These are phyloP conservation scores for Acanthopagrus latus DNA, from an alignment of 2,797 vertebrate species.

Conservation along the genomic window DNA sequence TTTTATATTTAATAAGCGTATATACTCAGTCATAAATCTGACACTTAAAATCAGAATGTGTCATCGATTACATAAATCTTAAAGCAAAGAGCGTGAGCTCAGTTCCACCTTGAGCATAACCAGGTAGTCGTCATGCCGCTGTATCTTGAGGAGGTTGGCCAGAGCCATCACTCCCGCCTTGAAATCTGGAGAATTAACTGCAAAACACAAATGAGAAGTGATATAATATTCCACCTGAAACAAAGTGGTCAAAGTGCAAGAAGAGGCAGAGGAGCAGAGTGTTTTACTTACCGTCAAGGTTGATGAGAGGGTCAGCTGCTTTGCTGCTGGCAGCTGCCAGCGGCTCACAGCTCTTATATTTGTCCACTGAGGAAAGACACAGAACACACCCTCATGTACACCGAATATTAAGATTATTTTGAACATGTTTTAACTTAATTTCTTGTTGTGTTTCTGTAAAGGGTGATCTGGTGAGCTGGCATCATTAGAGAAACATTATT, in stretches of 20 bases:
- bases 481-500: background rate
- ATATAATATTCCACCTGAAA: background rate
- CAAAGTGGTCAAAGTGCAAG: background rate
- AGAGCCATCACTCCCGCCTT: constrained; percentile 96
- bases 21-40: background rate
- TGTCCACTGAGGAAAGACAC: constrained; percentile 88
- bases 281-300: constrained; percentile 91
- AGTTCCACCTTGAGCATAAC: constrained; percentile 95
- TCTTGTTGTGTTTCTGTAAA: background rate
- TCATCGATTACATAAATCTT: background rate
- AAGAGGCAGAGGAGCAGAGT: background rate
- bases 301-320: constrained; percentile 90
- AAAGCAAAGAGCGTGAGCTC: accelerated
- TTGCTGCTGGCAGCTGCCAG: constrained; percentile 85
- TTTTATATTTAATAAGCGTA: background rate
- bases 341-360: constrained; percentile 92
- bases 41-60: background rate
- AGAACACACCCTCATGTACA: background rate
- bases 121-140: constrained; percentile 96
- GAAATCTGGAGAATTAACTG: constrained; percentile 95
- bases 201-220: background rate
- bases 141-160: constrained; percentile 95
- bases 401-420: background rate
- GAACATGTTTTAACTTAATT: background rate
- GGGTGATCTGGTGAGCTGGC: background rate